Conservation (phyloP, 2,797 vertebrate genomes). For the Gymnopithys bicolor region DNA sequence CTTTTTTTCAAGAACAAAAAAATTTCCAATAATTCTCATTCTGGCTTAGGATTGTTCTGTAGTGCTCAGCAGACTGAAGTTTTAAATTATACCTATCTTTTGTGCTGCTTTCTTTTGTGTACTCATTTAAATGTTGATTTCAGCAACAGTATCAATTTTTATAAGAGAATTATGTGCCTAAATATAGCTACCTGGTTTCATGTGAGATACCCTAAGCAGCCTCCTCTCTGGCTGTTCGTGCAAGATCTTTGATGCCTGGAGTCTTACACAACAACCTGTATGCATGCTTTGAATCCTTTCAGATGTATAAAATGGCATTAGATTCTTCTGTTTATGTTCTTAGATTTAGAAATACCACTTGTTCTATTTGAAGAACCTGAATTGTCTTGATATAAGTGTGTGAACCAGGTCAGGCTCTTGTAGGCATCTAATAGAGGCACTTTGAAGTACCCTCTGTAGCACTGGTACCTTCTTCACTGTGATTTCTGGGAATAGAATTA, state of each 20-base stretch:
- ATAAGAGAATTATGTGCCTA: background rate
- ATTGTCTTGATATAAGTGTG: rapidly evolving
- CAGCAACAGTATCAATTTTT: background rate
- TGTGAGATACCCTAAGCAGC: background rate
- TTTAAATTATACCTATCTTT: background rate
- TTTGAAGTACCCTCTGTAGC: background rate
- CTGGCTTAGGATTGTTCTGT: background rate
- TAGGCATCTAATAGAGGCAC: background rate
- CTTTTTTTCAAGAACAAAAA: background rate
- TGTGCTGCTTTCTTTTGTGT: background rate
- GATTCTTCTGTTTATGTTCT: background rate
- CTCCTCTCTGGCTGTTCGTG: background rate
- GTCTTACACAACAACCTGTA: background rate
- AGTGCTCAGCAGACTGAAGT: background rate
- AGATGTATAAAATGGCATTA: background rate
- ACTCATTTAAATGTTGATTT: background rate
- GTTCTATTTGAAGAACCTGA: background rate
- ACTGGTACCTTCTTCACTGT: background rate
- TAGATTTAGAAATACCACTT: background rate
- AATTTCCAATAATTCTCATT: background rate
- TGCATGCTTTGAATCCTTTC: background rate
- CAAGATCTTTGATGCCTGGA: background rate
- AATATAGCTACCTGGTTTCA: background rate
- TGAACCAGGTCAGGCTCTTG: background rate
- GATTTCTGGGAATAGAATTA: background rate